Evolutionary conservation across 1,140 invertebrate genomes (phyloP), one percentile per base, ranked within the genome.

Genomic region (Pseudomyrmex flavicornis): DNA sequence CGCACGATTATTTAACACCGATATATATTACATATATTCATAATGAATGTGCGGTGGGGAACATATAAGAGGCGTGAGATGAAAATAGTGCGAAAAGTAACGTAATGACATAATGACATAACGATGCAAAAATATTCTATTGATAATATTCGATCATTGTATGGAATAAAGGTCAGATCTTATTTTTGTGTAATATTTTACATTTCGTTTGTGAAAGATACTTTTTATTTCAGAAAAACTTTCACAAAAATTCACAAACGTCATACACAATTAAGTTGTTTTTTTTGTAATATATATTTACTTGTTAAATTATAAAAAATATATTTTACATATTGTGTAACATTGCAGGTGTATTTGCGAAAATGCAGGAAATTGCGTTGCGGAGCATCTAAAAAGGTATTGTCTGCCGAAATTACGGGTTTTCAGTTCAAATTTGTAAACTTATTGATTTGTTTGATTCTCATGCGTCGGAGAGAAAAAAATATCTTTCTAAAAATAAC

Each of bases 61-160:
- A 66, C 48, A 66, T 72, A 72, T 72, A 72, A 80, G 76, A 70
- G 76, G 50, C 54, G 54, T 9, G 66, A 72, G 54, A 72, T 35
- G 65, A 70, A 70, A 80, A 80, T 80, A 66, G 66, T 17, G 8
- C 54, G 35, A 17, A 70, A 80, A 80, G 5, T 80, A 44, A 72
- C 70, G 70, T 70, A 80, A 80, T n/a, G 76, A 80, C 61, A 17
- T 80, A 80, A 80, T 80, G 54, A 80, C 70, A 80, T 70, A 80
- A 80, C 12, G 66, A 80, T 80, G 66, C 54, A 35, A 35, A 35
- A 35, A 7, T 35, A 35, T 35, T 35, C 35, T 5, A 35, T 35
- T 35, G 35, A 7, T 50, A 72, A 80, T 70, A 72, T 59, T 59
- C 44, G 26, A 59, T 61, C 75, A 15, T 46, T 56, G 9, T 12